phyloP scores from a whole-genome alignment of 2,888 invertebrate species.

The Ptilodon capucinus region DNA sequence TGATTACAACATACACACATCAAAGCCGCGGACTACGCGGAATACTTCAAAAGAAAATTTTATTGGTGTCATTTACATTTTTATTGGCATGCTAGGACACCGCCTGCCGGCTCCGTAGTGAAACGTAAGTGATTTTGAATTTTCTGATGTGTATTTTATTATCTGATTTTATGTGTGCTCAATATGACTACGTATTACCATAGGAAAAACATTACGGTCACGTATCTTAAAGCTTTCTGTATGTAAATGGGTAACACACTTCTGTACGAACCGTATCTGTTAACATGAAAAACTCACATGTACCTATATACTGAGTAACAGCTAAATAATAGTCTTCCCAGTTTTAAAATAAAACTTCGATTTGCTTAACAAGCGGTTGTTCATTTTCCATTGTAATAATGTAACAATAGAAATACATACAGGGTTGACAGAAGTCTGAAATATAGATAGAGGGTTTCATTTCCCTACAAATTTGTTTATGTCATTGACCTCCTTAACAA shows the following conservation, averaged over 20 bases:
- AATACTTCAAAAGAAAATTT: slow-evolving; percentile 78
- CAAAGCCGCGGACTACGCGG: slow-evolving; percentile 61
- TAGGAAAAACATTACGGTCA: slow-evolving; percentile 67
- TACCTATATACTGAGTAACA: too few relatives aligned
- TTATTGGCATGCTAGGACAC: slow-evolving; percentile 80
- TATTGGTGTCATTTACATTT: slow-evolving; percentile 80
- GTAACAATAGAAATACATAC: too few relatives aligned
- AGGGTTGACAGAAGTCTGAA: too few relatives aligned
- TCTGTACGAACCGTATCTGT: slow-evolving; percentile 15
- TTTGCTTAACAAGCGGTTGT: too few relatives aligned
- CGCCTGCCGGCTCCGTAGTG: slow-evolving; percentile 65
- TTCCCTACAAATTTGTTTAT: too few relatives aligned
- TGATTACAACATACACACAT: slow-evolving; percentile 67
- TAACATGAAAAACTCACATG: slow-evolving; percentile 8
- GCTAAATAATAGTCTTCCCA: too few relatives aligned
- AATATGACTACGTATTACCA: slow-evolving; percentile 74
- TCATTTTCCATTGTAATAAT: too few relatives aligned
- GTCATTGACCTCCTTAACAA: too few relatives aligned
- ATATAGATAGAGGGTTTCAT: too few relatives aligned
- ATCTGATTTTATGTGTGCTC: slow-evolving; percentile 78
- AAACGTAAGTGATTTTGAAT: slow-evolving; percentile 83
- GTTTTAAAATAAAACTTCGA: too few relatives aligned
- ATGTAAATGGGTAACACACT: slow-evolving; percentile 43
- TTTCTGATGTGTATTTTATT: slow-evolving; percentile 82
- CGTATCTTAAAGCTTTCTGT: slow-evolving; percentile 46